phyloP scores from a whole-genome alignment of 2,888 invertebrate genomes.

The Folsomia manolachei region DNA sequence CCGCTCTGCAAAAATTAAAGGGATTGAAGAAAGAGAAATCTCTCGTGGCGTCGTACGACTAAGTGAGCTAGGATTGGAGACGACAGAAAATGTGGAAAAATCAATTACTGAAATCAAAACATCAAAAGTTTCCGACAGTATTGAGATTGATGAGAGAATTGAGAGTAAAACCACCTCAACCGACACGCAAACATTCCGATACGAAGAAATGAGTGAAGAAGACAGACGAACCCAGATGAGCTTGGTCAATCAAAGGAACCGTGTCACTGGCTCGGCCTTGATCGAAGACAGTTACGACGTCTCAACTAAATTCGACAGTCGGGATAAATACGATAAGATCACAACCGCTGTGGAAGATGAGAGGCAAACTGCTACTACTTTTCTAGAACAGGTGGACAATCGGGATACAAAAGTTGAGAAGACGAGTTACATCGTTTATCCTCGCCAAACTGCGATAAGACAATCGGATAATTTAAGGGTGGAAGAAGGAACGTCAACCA shows the following conservation, averaged over 20 bases:
- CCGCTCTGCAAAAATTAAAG: conserved; percentile 35
- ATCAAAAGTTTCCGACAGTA: conserved; percentile 25
- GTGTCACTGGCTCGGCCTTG: conserved; percentile 43
- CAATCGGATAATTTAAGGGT: conserved; percentile 62
- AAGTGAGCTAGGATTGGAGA: conserved; percentile 40
- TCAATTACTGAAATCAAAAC: conserved; percentile 47
- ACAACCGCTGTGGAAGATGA: conserved; percentile 45
- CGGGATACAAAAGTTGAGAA: conserved; percentile 16
- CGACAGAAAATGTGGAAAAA: conserved; percentile 48
- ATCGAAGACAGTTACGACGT: conserved; percentile 47
- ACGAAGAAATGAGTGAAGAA: conserved; percentile 35
- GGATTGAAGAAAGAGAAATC: conserved; percentile 46
- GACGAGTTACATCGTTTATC: conserved; percentile 36
- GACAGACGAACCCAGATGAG: conserved; percentile 20
- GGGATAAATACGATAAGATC: conserved; percentile 41
- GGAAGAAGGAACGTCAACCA: conserved; percentile 53
- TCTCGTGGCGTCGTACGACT: conserved; percentile 46
- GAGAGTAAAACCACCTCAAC: conserved; percentile 42
- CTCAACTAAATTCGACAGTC: conserved; percentile 43
- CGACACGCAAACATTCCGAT: conserved; percentile 45
- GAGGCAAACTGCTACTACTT: conserved; percentile 43
- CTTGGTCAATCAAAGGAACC: conserved; percentile 25
- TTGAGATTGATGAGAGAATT: conserved; percentile 46
- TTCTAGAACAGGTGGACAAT: conserved; percentile 41
- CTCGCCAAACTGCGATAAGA: conserved; percentile 50